phyloP scores from a whole-genome alignment of 2,113 vertebrate species.

The Fulmarus glacialis region DNA sequence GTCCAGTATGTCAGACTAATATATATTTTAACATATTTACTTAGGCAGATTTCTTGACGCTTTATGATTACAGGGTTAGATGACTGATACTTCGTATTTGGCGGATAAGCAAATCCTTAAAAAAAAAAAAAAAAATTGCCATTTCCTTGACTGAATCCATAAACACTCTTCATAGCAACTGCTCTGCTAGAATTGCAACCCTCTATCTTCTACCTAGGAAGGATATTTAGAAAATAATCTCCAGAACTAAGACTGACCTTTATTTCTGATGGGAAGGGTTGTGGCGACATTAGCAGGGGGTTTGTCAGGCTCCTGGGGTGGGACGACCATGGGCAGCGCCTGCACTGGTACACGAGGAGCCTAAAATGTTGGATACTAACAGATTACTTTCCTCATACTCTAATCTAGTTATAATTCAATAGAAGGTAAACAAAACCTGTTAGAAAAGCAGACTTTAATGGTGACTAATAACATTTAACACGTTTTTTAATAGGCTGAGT shows the following conservation, averaged over 20 bases:
- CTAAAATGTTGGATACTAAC: constrained; percentile 73
- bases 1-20: background rate
- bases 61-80: constrained; percentile 1
- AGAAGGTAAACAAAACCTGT: constrained; percentile 27
- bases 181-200: background rate
- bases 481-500: accelerated
- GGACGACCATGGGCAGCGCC: constrained; percentile 98
- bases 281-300: constrained; percentile 92
- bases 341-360: constrained; percentile 99
- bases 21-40: background rate
- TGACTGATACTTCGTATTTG: background rate
- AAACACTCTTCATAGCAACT: background rate
- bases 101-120: background rate
- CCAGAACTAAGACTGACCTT: constrained; percentile 84
- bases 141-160: constrained; percentile 14
- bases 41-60: constrained; percentile 35
- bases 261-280: constrained; percentile 92
- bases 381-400: constrained; percentile 49
- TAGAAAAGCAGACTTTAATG: background rate
- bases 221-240: constrained; percentile 48
- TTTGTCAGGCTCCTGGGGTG: constrained; percentile 98
- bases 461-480: background rate
- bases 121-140: background rate
- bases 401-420: background rate
- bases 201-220: constrained; percentile 38